Evolutionary conservation across 2,113 vertebrate genomes (phyloP).

Genomic region (Perognathus longimembris): DNA sequence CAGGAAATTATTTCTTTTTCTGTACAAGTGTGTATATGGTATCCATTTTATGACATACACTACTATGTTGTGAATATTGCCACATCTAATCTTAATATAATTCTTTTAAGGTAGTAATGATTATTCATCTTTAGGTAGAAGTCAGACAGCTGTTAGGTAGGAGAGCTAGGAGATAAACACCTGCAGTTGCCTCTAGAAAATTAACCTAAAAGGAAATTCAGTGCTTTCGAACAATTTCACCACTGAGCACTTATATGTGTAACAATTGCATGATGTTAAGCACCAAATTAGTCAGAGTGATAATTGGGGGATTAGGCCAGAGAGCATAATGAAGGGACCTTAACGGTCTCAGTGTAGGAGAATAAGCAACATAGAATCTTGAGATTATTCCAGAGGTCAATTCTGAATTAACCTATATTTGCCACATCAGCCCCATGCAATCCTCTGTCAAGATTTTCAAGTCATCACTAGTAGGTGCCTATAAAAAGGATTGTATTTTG

Average conservation of each 20-base stretch:
- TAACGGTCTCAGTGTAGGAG: not conserved
- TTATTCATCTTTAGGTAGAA: not conserved
- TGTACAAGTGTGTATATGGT: not conserved
- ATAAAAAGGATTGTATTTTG: not conserved
- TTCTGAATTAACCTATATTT: not conserved
- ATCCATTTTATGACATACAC: not conserved
- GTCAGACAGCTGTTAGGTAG: not conserved
- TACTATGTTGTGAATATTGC: not conserved
- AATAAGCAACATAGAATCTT: not conserved
- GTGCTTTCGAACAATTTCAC: not conserved
- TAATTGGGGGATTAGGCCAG: not conserved
- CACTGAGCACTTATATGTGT: not conserved
- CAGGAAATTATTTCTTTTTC: conserved; percentile 14
- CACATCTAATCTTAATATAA: not conserved
- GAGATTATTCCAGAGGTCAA: not conserved
- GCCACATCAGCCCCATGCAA: not conserved
- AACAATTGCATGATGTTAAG: not conserved
- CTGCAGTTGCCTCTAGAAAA: not conserved
- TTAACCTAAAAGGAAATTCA: not conserved
- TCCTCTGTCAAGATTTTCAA: not conserved
- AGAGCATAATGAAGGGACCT: not conserved
- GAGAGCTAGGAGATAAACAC: not conserved
- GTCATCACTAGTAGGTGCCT: not conserved
- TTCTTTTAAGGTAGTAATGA: not conserved
- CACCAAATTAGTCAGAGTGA: not conserved